phyloP scores from a whole-genome alignment of 2,113 vertebrate species.

The Gnathonemus echidnorhynchus region DNA sequence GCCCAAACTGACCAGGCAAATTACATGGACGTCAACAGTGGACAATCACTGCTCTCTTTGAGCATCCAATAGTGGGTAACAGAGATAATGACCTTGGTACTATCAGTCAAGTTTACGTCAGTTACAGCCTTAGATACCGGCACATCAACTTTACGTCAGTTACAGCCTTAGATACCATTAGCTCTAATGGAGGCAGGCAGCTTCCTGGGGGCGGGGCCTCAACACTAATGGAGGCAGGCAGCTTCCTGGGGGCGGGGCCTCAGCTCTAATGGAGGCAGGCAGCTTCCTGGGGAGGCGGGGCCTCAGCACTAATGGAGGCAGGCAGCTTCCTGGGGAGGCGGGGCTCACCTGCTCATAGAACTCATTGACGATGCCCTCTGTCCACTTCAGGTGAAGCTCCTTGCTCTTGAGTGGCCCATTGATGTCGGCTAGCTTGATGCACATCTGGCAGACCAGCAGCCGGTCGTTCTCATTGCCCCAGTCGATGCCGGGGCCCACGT shows the following conservation, averaged over 20 bases:
- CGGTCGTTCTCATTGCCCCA: slow-evolving; percentile 97
- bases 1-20: background rate
- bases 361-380: slow-evolving; percentile 94
- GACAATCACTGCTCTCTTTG: background rate
- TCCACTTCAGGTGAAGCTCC: slow-evolving; percentile 93
- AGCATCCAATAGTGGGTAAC: background rate
- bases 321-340: background rate
- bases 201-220: no score
- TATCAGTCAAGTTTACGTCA: background rate
- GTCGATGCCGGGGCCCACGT: slow-evolving; percentile 80
- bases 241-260: no score
- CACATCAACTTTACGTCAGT: no score
- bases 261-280: background rate
- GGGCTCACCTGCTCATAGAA: slow-evolving; percentile 89
- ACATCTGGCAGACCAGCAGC: slow-evolving; percentile 95
- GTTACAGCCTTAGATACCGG: no score
- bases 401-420: slow-evolving; percentile 95
- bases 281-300: background rate
- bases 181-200: no score
- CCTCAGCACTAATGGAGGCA: no score
- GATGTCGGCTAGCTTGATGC: slow-evolving; percentile 95
- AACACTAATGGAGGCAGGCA: no score
- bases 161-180: no score
- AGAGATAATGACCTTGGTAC: background rate
- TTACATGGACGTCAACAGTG: background rate